phyloP scores from a whole-genome alignment of 2,888 invertebrate genomes.

The Dorcus parallelipipedus region DNA sequence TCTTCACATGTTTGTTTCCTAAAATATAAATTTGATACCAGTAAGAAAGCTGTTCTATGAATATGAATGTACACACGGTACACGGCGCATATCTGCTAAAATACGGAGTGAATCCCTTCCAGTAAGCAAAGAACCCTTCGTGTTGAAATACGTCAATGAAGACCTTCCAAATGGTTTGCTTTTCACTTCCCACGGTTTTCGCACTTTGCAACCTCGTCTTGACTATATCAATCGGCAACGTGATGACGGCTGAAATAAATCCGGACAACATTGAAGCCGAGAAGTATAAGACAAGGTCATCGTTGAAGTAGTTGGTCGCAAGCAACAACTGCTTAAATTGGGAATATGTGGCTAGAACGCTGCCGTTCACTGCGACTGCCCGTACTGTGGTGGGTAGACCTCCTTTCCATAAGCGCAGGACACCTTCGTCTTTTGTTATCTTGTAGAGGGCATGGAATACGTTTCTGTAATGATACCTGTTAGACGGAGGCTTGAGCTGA shows the following conservation, averaged over 20 bases:
- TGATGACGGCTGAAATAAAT: constrained; percentile 90
- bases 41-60: constrained; percentile 75
- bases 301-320: constrained; percentile 57
- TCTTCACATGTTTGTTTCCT: background rate
- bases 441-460: constrained; percentile 85
- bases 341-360: constrained; percentile 96
- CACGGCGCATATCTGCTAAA: constrained; percentile 96
- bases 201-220: constrained; percentile 94
- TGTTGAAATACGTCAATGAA: constrained; percentile 71
- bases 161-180: constrained; percentile 77
- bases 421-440: constrained; percentile 74
- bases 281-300: constrained; percentile 87
- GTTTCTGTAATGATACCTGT: constrained; percentile 89
- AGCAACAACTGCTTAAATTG: constrained; percentile 69
- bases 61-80: constrained; percentile 96
- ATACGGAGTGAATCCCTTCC: constrained; percentile 99
- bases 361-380: constrained; percentile 98
- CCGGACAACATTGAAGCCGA: constrained; percentile 96
- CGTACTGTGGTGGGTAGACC: constrained; percentile 81
- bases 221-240: constrained; percentile 99
- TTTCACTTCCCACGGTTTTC: constrained; percentile 68
- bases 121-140: constrained; percentile 91
- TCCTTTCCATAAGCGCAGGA: constrained; percentile 88
- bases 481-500: constrained; percentile 83
- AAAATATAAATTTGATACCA: constrained; percentile 3